Evolutionary conservation across 1,140 invertebrate genomes (phyloP).

Genomic region (Heliothis virescens): DNA sequence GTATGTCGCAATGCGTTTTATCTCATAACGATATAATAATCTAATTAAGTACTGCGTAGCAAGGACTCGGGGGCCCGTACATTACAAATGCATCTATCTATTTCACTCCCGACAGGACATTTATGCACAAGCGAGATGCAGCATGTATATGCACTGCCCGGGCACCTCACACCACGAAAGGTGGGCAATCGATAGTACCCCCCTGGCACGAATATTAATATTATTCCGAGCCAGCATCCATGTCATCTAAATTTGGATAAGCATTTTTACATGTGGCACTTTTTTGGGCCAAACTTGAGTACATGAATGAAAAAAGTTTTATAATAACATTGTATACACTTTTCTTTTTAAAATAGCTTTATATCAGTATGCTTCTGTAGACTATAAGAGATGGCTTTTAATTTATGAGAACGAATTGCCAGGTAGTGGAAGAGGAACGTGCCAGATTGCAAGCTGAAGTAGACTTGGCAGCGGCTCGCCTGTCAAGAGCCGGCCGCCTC

Average conservation of each 20-base stretch:
- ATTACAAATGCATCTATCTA: background rate
- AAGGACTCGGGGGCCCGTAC: too few species aligned
- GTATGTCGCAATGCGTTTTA: constrained; percentile 48
- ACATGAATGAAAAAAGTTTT: too few species aligned
- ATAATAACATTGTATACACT: too few species aligned
- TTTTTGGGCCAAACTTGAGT: too few species aligned
- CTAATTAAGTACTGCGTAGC: too few species aligned
- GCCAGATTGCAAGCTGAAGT: constrained; percentile 91
- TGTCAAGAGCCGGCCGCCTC: constrained; percentile 93
- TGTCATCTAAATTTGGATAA: too few species aligned
- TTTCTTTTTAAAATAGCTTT: too few species aligned
- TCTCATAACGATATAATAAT: too few species aligned
- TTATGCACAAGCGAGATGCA: constrained; percentile 40
- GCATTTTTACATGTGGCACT: too few species aligned
- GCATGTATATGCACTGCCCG: background rate
- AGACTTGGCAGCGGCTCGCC: constrained; percentile 90
- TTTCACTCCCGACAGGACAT: constrained; percentile 5
- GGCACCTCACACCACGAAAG: background rate
- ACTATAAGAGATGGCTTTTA: background rate
- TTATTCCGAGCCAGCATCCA: too few species aligned
- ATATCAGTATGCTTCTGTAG: too few species aligned
- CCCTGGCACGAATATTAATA: too few species aligned
- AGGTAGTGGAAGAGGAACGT: constrained; percentile 88
- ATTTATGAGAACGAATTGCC: background rate
- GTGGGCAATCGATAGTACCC: constrained; percentile 7